A percentile compares a stretch with the other conserved stretches of the same genome.
These are phyloP conservation scores for Agrypnia vestita DNA, from an alignment of 1,140 invertebrate species.

Conservation along the genomic window DNA sequence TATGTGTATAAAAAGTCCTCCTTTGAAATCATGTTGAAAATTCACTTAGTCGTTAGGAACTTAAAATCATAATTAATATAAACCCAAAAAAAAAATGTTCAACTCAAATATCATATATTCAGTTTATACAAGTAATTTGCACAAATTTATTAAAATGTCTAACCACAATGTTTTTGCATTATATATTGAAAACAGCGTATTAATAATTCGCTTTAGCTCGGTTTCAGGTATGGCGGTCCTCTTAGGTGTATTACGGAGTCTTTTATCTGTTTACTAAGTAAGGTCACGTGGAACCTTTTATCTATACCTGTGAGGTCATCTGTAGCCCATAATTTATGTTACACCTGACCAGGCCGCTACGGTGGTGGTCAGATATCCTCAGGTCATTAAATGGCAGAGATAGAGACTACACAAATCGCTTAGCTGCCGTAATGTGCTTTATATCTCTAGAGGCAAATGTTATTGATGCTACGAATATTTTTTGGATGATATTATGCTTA, in stretches of 20 bases:
- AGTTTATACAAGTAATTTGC: no score
- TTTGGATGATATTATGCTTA: neutral
- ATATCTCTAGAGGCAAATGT: slow-evolving; percentile 29
- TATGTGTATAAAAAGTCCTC: no score
- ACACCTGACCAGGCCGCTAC: slow-evolving; percentile 56
- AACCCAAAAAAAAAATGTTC: no score
- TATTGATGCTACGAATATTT: slow-evolving; percentile 7
- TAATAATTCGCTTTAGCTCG: no score
- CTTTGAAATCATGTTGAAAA: no score
- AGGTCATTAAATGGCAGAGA: slow-evolving; percentile 52
- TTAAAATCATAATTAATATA: no score
- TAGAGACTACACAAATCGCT: slow-evolving; percentile 8
- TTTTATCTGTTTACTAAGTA: slow-evolving; percentile 30
- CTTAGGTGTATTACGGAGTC: neutral
- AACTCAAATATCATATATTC: no score
- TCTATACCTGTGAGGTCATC: slow-evolving; percentile 52
- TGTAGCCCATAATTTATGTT: slow-evolving; percentile 60
- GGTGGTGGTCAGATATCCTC: slow-evolving; percentile 57
- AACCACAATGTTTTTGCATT: no score
- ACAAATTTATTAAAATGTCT: no score
- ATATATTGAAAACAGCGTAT: no score
- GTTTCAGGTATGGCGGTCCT: no score
- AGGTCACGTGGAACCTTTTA: slow-evolving; percentile 50
- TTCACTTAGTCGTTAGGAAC: no score
- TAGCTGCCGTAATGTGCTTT: slow-evolving; percentile 33